Evolutionary conservation across 2,888 invertebrate genomes (phyloP).

Genomic region (Carpatolechia fugitivella): DNA sequence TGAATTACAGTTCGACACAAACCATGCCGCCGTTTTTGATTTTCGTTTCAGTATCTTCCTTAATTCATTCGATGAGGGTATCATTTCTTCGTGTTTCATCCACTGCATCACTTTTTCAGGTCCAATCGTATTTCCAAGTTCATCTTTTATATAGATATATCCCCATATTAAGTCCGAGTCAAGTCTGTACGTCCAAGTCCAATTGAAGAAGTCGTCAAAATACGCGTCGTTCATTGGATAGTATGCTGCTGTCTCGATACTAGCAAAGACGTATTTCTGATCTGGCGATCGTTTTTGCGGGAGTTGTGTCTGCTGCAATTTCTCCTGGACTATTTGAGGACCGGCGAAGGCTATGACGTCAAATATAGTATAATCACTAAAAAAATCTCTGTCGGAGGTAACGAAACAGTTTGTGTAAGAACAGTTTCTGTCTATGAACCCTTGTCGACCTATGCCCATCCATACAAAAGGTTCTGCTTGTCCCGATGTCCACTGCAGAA

Average conservation of each 20-base stretch:
- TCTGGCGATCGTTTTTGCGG: conserved; percentile 40
- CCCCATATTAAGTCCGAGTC: conserved; percentile 57
- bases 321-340: conserved; percentile 29
- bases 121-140: conserved; percentile 41
- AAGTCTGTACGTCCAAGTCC: conserved; percentile 63
- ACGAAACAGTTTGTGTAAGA: conserved; percentile 38
- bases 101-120: conserved; percentile 52
- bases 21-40: conserved; percentile 48
- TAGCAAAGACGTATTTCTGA: conserved; percentile 30
- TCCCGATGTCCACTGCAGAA: conserved; percentile 40
- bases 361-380: conserved; percentile 31
- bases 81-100: conserved; percentile 32
- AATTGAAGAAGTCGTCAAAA: conserved; percentile 54
- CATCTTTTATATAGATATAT: conserved; percentile 51
- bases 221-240: conserved; percentile 37
- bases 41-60: conserved; percentile 23
- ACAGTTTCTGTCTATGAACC: conserved; percentile 38
- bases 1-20: conserved; percentile 41
- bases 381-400: conserved; percentile 30
- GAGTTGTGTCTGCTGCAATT: conserved; percentile 13
- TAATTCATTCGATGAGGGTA: conserved; percentile 32
- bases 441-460: conserved; percentile 32
- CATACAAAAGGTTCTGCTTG: conserved; percentile 33
- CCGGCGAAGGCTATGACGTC: conserved; percentile 36
- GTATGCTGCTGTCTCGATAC: conserved; percentile 51